Base-by-base conservation (phyloP, 2,888 invertebrate genomes). In the Globia sparganii region DNA sequence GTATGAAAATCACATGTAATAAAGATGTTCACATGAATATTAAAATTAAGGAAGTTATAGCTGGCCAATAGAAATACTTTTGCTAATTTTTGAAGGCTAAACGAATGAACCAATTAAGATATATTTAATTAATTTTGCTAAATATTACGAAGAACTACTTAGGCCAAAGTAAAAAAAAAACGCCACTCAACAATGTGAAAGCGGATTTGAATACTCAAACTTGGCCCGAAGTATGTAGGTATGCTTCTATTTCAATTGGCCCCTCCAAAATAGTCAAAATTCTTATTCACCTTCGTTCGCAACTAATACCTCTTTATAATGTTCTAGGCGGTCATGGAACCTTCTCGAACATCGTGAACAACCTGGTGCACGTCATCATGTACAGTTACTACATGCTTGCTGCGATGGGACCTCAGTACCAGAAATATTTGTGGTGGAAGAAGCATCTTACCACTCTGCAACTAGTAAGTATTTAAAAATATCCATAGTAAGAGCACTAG, bases 341-440 rank as follows among this genome's bases (percentile, higher is more conserved):
- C 21, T 98, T 99, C 95, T 98, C 98, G 77, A 98, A 98, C 92
- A 97, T 98, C 88, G 97, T 99, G 90, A 99, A 99, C 96, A 98
- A 98, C 90, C 95, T 98, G 85, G 98, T 99, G 8, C 99, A 99
- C 93, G 97, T 98, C 71, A 97, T 98, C 88, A 98, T 99, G 98
- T 99, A 99, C 95, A 97, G 97, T 71, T 99, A 99, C 95, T 99
- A 99, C 95, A 98, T 98, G 97, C 94, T 98, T 91, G 97, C 99
- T 0, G 98, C 98, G 2, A 97, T 98, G 97, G 99, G 99, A 1
- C 98, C 98, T 0, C 97, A 98, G 91, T 98, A 98, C 95, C 98
- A 98, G 92, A 98, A 98, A 92, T 99, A 98, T 91, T 94, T 99
- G 58, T 99, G 98, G 98, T 99, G 99, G 99, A 99, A 99, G 95